Evolutionary conservation across 2,888 invertebrate species (phyloP).

Genomic region (Eledone cirrhosa): DNA sequence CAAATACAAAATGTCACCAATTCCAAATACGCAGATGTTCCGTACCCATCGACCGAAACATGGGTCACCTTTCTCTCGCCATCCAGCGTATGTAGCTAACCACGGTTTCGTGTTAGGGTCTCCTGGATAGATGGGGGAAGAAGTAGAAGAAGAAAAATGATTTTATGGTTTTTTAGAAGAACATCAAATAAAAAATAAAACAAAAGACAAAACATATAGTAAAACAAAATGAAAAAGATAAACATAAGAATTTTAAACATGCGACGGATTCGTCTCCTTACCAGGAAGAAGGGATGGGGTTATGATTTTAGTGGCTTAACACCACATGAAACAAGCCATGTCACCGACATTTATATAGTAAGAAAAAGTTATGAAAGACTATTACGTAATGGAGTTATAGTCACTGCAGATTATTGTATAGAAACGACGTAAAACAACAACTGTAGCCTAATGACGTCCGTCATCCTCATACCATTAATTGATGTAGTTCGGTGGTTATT

Average conservation of each 20-base stretch:
- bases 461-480: too few relatives aligned
- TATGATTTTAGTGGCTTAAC: background rate
- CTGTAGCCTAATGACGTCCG: too few relatives aligned
- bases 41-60: constrained; percentile 56
- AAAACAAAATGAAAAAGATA: background rate
- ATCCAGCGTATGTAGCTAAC: constrained; percentile 55
- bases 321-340: background rate
- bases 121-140: constrained; percentile 34
- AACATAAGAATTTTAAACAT: background rate
- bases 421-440: too few relatives aligned
- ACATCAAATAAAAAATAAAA: background rate
- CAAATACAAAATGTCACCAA: constrained; percentile 52
- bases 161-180: too few relatives aligned
- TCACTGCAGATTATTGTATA: too few relatives aligned
- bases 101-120: constrained; percentile 50
- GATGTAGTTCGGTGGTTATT: too few relatives aligned
- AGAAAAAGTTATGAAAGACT: too few relatives aligned
- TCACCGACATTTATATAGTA: background rate
- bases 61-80: constrained; percentile 47
- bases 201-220: background rate
- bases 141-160: background rate
- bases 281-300: background rate
- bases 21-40: constrained; percentile 60
- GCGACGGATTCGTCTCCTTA: background rate
- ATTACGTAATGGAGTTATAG: too few relatives aligned